Conservation (phyloP, 1,140 invertebrate genomes). For the Aricia agestis region DNA sequence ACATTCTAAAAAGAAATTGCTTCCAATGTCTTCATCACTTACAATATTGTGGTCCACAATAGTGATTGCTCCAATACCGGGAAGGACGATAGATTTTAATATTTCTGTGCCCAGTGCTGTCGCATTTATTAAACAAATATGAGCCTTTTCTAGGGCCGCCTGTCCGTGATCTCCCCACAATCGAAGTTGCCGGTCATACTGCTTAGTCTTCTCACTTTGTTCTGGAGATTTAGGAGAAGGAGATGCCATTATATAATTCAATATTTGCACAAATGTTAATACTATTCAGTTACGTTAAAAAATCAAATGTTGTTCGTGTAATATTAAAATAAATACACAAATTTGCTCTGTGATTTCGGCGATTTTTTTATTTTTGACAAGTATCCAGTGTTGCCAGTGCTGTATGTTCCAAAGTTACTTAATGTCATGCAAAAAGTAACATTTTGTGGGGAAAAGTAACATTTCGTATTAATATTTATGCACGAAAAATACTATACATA, state of each 20-base stretch:
- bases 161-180: slow-evolving; percentile 99
- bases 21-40: slow-evolving; percentile 92
- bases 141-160: slow-evolving; percentile 87
- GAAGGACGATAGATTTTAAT: slow-evolving; percentile 94
- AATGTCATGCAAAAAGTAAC: too few relatives aligned
- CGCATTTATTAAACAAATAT: slow-evolving; percentile 96
- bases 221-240: slow-evolving; percentile 88
- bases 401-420: too few relatives aligned
- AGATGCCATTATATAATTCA: slow-evolving; percentile 78
- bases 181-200: slow-evolving; percentile 93
- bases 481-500: too few relatives aligned
- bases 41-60: slow-evolving; percentile 94
- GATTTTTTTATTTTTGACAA: too few relatives aligned
- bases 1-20: slow-evolving; percentile 93
- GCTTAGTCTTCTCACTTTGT: slow-evolving; percentile 86
- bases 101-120: slow-evolving; percentile 96
- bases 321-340: too few relatives aligned
- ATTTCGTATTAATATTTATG: too few relatives aligned
- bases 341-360: too few relatives aligned
- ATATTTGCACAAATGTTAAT: not conserved
- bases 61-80: slow-evolving; percentile 97
- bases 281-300: not conserved
- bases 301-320: not conserved
- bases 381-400: too few relatives aligned
- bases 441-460: too few relatives aligned